A percentile compares a stretch with the other conserved stretches of the same genome.
phyloP scores from a whole-genome alignment of 2,113 vertebrate species.

The Zosterops japonicus region DNA sequence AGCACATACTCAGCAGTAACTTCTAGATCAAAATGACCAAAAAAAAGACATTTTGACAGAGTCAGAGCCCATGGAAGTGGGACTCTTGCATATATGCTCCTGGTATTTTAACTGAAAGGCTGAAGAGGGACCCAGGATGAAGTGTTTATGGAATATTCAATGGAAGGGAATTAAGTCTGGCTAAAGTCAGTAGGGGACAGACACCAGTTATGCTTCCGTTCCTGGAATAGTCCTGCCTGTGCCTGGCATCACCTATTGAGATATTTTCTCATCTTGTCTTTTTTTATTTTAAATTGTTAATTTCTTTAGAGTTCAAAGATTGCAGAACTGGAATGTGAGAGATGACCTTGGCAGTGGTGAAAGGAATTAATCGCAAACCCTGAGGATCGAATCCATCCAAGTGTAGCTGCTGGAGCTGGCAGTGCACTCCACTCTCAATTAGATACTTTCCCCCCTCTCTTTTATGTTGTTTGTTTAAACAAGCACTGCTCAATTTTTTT shows the following conservation, averaged over 20 bases:
- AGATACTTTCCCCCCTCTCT: neutral
- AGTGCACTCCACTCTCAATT: neutral
- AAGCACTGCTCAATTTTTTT: neutral
- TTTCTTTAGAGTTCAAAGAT: neutral
- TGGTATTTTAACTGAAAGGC: neutral
- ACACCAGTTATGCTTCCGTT: neutral
- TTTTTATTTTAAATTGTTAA: neutral
- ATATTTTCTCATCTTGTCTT: neutral
- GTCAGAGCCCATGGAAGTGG: neutral
- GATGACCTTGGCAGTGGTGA: neutral
- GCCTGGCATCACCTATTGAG: neutral
- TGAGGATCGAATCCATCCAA: neutral
- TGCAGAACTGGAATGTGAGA: neutral
- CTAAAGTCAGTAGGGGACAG: neutral
- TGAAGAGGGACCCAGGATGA: neutral
- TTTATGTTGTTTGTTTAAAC: conserved; percentile 43
- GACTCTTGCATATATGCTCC: neutral
- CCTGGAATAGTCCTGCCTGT: neutral
- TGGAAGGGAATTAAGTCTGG: neutral
- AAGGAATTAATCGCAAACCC: neutral
- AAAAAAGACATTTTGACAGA: neutral
- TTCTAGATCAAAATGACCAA: neutral
- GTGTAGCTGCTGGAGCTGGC: neutral
- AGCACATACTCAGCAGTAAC: neutral
- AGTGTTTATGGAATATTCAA: neutral